Evolutionary conservation across 1,140 invertebrate species (phyloP), one percentile per base, ranked within the genome.

Genomic region (Trichogramma pretiosum): DNA sequence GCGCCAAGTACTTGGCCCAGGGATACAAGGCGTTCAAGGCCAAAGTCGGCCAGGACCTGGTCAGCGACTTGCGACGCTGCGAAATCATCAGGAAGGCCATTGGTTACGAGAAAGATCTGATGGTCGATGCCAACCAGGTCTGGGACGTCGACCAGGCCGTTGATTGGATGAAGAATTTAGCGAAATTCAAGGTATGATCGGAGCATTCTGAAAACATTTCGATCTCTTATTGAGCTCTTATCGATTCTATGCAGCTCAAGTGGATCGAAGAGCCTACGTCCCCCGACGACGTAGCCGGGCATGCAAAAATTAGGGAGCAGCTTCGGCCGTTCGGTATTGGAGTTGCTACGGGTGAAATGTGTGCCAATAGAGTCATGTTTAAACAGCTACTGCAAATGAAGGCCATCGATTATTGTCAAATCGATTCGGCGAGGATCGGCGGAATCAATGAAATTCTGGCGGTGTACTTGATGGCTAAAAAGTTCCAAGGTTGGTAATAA

Each of bases 191-290:
- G 50, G n/a, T n/a, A n/a, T n/a, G n/a, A n/a, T n/a, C n/a, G n/a
- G n/a, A n/a, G n/a, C n/a, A n/a, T n/a, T n/a, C n/a, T n/a, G n/a
- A n/a, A n/a, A n/a, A n/a, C n/a, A n/a, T n/a, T n/a, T n/a, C n/a
- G n/a, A n/a, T n/a, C n/a, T n/a, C n/a, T n/a, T n/a, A n/a, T n/a
- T n/a, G n/a, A n/a, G n/a, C n/a, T n/a, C n/a, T n/a, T n/a, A n/a
- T n/a, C n/a, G n/a, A n/a, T n/a, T n/a, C n/a, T n/a, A n/a, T n/a
- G n/a, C n/a, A n/a, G n/a, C 79, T 83, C 7, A 64, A 82, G 16
- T 95, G 90, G 90, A 93, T 95, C 54, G 91, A 95, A 70, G 92
- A 95, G 60, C 92, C 92, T 5, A 95, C 91, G 0, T 89, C 85
- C 8, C 90, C 91, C 3, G 91, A 95, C 67, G 92, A 95, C 64